Percentiles rank a stretch among this genome's conserved stretches.
These are phyloP conservation scores for Hirtodrosophila alboralis DNA, from an alignment of 2,888 invertebrate species.

Conservation along the genomic window DNA sequence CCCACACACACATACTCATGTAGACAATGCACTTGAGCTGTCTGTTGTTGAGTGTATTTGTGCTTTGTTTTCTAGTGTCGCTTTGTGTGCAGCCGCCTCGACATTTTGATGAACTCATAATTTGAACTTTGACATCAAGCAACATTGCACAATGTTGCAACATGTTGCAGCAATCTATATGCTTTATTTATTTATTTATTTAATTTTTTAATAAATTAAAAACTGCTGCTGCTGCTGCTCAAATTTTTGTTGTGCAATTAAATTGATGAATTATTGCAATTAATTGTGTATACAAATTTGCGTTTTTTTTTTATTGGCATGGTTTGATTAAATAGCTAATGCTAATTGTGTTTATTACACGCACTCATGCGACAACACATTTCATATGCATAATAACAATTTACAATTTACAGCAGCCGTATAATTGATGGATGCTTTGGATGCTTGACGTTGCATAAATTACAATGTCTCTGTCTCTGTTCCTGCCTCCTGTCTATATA, in stretches of 20 bases:
- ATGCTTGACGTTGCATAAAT: slow-evolving; percentile 52
- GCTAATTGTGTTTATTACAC: slow-evolving; percentile 42
- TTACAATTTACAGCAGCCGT: slow-evolving; percentile 31
- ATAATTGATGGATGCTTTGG: slow-evolving; percentile 61
- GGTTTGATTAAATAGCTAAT: slow-evolving; percentile 10
- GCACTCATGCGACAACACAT: slow-evolving; percentile 14
- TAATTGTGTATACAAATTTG: too few relatives aligned
- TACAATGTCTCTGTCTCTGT: too few relatives aligned
- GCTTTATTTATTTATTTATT: too few relatives aligned
- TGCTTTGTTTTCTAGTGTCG: slow-evolving; percentile 70
- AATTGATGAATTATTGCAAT: slow-evolving; percentile 2
- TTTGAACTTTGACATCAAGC: slow-evolving; percentile 69
- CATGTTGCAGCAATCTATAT: slow-evolving; percentile 11
- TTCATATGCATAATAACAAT: slow-evolving; percentile 18
- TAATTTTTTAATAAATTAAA: too few relatives aligned
- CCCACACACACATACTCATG: slow-evolving; percentile 6
- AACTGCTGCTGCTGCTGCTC: too few relatives aligned
- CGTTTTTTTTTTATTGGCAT: too few relatives aligned
- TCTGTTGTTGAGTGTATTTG: slow-evolving; percentile 74
- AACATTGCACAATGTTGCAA: slow-evolving; percentile 18
- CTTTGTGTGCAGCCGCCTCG: slow-evolving; percentile 49
- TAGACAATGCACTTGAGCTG: slow-evolving; percentile 61
- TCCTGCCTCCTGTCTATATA: slow-evolving; percentile 41
- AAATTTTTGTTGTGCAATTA: too few relatives aligned
- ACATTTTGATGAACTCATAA: slow-evolving; percentile 75